phyloP scores from a whole-genome alignment of 2,113 vertebrate species.

The Lophius piscatorius region DNA sequence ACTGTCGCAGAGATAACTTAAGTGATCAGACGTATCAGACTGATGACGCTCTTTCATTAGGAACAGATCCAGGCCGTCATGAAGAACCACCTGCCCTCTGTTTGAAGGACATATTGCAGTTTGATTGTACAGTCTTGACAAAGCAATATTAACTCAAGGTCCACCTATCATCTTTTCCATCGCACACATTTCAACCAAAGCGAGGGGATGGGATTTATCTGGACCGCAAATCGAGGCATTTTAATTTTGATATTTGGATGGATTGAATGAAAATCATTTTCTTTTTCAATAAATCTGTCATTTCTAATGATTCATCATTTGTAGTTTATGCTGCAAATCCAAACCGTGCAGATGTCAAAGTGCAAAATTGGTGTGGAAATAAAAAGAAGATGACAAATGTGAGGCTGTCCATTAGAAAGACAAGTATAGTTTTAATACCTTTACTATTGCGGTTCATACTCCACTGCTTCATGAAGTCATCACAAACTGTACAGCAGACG shows the following conservation, averaged over 20 bases:
- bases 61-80: background rate
- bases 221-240: too few species aligned
- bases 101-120: background rate
- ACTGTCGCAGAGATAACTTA: slow-evolving; percentile 20
- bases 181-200: background rate
- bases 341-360: too few species aligned
- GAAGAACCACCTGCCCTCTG: background rate
- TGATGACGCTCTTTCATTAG: background rate
- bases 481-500: too few species aligned
- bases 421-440: too few species aligned
- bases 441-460: too few species aligned
- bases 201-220: too few species aligned
- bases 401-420: too few species aligned
- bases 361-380: too few species aligned
- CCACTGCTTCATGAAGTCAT: too few species aligned
- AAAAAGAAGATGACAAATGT: too few species aligned
- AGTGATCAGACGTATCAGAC: background rate
- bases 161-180: background rate
- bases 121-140: background rate
- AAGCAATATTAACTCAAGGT: background rate
- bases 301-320: background rate
- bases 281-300: background rate
- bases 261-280: background rate
- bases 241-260: background rate
- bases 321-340: too few species aligned